phyloP scores from a whole-genome alignment of 2,113 vertebrate species.

The Phyllopteryx taeniolatus region DNA sequence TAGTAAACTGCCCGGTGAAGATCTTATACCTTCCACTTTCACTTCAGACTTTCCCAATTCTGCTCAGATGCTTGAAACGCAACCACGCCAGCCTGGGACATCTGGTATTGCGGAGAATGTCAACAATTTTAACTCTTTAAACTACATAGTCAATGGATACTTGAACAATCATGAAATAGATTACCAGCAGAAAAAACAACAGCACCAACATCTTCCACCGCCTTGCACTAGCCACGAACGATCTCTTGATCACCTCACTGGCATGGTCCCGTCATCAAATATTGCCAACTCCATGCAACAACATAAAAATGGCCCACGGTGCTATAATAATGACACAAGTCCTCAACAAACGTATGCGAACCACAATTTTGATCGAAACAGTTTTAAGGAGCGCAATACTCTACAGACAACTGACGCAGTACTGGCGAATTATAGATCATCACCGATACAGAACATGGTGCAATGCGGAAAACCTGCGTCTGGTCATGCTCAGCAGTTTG shows the following conservation, averaged over 20 bases:
- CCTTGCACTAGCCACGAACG: slow-evolving; percentile 62
- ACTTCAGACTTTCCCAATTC: slow-evolving; percentile 88
- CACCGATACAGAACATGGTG: slow-evolving; percentile 60
- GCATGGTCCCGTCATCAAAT: slow-evolving; percentile 67
- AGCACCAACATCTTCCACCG: slow-evolving; percentile 45
- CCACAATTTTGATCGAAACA: slow-evolving; percentile 76
- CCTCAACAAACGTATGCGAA: slow-evolving; percentile 74
- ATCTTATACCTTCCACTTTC: slow-evolving; percentile 76
- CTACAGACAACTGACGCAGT: slow-evolving; percentile 48
- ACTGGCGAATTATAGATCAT: slow-evolving; percentile 53
- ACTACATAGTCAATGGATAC: slow-evolving; percentile 73
- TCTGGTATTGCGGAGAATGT: slow-evolving; percentile 66
- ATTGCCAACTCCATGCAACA: slow-evolving; percentile 71
- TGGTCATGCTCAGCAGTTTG: slow-evolving; percentile 40
- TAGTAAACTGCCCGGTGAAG: slow-evolving; percentile 74
- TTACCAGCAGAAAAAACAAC: slow-evolving; percentile 65
- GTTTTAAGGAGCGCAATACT: slow-evolving; percentile 59
- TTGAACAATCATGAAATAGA: slow-evolving; percentile 66
- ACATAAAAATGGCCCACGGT: slow-evolving; percentile 66
- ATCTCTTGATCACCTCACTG: slow-evolving; percentile 59
- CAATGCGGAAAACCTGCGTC: slow-evolving; percentile 56
- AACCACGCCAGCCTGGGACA: slow-evolving; percentile 71
- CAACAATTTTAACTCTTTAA: slow-evolving; percentile 70
- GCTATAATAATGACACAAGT: slow-evolving; percentile 70
- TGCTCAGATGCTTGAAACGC: slow-evolving; percentile 77